Evolutionary conservation across 2,797 vertebrate genomes (phyloP).

Genomic region (Semotilus atromaculatus): DNA sequence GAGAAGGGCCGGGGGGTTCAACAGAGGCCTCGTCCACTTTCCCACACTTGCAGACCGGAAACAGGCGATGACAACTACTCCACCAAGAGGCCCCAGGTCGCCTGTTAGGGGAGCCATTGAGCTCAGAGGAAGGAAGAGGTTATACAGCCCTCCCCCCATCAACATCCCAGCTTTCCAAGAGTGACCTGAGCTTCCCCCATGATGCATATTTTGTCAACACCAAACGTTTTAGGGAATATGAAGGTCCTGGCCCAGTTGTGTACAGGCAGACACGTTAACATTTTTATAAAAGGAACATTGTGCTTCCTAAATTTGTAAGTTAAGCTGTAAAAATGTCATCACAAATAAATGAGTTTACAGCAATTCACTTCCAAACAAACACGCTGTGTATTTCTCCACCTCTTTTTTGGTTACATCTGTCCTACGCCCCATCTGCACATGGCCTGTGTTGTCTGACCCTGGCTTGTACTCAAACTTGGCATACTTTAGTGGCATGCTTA

Average conservation of each 20-base stretch:
- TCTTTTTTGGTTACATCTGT: conserved; percentile 7
- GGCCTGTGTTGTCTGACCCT: conserved; percentile 45
- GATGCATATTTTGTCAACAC: conserved; percentile 43
- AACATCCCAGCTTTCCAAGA: conserved; percentile 53
- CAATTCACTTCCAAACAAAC: not conserved
- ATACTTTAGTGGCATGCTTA: conserved; percentile 56
- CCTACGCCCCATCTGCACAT: conserved; percentile 33
- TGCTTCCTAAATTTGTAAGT: not conserved
- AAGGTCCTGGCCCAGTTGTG: not conserved
- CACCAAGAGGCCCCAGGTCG: conserved; percentile 68
- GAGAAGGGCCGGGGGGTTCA: conserved; percentile 60
- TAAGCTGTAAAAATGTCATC: not conserved
- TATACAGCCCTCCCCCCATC: conserved; percentile 55
- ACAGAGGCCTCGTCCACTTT: conserved; percentile 72
- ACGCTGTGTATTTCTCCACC: not conserved
- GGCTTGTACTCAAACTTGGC: conserved; percentile 34
- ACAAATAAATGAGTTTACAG: not conserved
- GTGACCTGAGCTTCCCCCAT: conserved; percentile 52
- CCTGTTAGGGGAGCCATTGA: conserved; percentile 64
- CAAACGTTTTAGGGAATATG: not conserved
- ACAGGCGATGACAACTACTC: conserved; percentile 74
- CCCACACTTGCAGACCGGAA: conserved; percentile 80
- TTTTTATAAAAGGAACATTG: not conserved
- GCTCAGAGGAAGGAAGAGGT: conserved; percentile 74
- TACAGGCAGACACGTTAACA: not conserved